Evolutionary conservation across 2,888 invertebrate species (phyloP).

Genomic region (Prionchulus punctatus): DNA sequence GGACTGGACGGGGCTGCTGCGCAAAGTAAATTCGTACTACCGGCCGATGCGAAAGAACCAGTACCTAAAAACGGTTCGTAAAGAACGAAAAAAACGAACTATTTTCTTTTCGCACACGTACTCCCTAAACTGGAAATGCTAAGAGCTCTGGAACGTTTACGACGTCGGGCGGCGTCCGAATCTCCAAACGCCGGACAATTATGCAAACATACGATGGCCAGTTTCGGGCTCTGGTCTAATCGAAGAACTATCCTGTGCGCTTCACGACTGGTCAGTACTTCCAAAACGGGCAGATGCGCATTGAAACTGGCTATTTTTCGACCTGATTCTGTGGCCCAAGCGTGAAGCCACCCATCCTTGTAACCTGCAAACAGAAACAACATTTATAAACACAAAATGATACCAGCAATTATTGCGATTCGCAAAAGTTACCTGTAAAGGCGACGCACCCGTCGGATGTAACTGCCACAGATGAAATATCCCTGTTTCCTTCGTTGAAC

Average conservation of each 20-base stretch:
- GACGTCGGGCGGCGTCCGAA: neutral
- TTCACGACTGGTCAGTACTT: conserved; percentile 43
- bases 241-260: conserved; percentile 62
- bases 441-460: conserved; percentile 24
- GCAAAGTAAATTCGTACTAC: no score
- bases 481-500: conserved; percentile 32
- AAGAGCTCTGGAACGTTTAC: neutral
- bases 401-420: no score
- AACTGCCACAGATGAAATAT: conserved; percentile 31
- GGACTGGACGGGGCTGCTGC: no score
- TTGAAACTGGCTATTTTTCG: conserved; percentile 34
- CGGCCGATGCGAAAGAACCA: no score
- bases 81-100: no score
- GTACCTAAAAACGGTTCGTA: no score
- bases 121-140: neutral
- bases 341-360: conserved; percentile 31
- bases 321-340: conserved; percentile 32
- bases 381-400: no score
- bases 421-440: neutral
- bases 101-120: no score
- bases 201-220: conserved; percentile 74
- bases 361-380: conserved; percentile 18
- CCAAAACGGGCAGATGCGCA: conserved; percentile 34
- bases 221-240: conserved; percentile 54
- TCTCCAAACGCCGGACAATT: conserved; percentile 50